These are phyloP conservation scores for Zapornia atra DNA, from an alignment of 2,113 vertebrate species.

Conservation along the genomic window DNA sequence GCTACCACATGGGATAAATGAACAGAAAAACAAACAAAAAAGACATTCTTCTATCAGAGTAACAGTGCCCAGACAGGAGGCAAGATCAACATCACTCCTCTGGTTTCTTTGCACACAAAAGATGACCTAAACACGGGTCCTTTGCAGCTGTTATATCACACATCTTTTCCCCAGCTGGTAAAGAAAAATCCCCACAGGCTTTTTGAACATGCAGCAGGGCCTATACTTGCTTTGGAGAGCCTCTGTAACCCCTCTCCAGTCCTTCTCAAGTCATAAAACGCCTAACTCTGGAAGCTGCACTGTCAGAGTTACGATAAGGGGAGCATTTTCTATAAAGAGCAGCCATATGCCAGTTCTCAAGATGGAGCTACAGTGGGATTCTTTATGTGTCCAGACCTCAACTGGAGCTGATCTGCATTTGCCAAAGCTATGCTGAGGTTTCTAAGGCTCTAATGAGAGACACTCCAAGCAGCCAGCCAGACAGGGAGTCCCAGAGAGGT, in stretches of 20 bases:
- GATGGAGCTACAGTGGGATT: not conserved
- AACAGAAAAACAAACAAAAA: not conserved
- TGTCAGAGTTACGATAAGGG: not conserved
- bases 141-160: not conserved
- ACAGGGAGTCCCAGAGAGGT: not conserved
- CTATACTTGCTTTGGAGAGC: fast-evolving
- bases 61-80: not conserved
- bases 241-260: no score
- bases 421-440: not conserved
- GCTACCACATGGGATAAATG: not conserved
- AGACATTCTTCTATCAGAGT: not conserved
- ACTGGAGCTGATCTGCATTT: not conserved
- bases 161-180: not conserved
- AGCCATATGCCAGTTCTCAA: not conserved
- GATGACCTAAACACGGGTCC: fast-evolving
- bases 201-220: fast-evolving
- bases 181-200: not conserved
- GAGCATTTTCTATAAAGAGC: not conserved
- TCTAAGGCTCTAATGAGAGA: not conserved
- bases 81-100: not conserved
- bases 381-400: not conserved
- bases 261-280: not conserved
- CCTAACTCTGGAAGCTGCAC: not conserved
- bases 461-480: not conserved
- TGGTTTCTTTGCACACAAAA: not conserved